phyloP scores from a whole-genome alignment of 2,888 invertebrate genomes.

The Tholera decimalis region DNA sequence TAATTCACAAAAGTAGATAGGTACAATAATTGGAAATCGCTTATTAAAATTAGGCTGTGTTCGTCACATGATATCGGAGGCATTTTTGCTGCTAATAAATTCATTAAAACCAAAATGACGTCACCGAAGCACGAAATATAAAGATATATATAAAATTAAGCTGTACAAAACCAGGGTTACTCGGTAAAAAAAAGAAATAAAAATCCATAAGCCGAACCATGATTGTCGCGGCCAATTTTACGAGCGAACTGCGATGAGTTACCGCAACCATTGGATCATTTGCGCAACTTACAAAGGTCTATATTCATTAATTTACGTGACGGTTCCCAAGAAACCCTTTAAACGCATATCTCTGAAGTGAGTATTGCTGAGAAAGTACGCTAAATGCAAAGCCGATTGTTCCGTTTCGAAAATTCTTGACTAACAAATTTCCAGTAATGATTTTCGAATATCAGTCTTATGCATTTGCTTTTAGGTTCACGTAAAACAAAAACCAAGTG shows the following conservation, averaged over 20 bases:
- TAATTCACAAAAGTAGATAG: neutral
- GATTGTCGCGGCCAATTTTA: conserved; percentile 72
- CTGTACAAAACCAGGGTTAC: conserved; percentile 39
- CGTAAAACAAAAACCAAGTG: conserved; percentile 53
- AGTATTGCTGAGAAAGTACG: conserved; percentile 73
- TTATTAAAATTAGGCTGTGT: conserved; percentile 16
- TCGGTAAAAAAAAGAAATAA: conserved; percentile 59
- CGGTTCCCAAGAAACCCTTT: conserved; percentile 80
- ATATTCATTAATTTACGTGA: conserved; percentile 86
- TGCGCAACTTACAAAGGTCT: conserved; percentile 74
- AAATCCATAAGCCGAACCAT: conserved; percentile 51
- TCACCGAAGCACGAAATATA: conserved; percentile 28
- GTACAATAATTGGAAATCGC: conserved; percentile 14
- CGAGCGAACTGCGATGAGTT: conserved; percentile 75
- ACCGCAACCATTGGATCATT: conserved; percentile 70
- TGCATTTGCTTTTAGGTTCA: conserved; percentile 51
- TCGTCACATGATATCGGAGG: conserved; percentile 4
- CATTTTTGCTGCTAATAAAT: conserved; percentile 28
- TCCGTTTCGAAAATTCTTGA: conserved; percentile 61
- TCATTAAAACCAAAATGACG: conserved; percentile 32
- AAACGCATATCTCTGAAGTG: conserved; percentile 76
- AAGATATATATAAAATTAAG: conserved; percentile 51
- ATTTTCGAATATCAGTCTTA: conserved; percentile 62
- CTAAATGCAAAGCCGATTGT: conserved; percentile 66
- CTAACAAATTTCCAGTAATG: conserved; percentile 32